Base-by-base conservation (phyloP, 2,797 vertebrate species). In the Ceryle rudis region DNA sequence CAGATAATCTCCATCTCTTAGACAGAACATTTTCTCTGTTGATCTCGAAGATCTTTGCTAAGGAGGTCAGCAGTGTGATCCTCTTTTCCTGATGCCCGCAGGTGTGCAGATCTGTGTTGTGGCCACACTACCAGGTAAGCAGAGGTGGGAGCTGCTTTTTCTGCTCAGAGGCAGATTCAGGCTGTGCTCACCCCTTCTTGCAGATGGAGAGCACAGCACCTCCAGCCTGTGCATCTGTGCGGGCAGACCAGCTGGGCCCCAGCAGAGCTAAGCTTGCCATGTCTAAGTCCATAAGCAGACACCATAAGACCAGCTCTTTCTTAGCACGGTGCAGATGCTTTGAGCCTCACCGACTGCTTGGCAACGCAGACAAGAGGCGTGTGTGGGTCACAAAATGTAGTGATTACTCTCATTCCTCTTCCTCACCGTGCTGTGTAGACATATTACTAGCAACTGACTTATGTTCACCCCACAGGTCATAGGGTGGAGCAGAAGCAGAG, bases 281-380 rank as follows among this genome's bases (percentile, higher is more conserved):
- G 64, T 93, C 95, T 97, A 91, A 97, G 96, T 95, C 96, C 86
- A 73, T 96, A 93, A 84, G 93, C 96, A 97, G 96, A 97, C 96
- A 23, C 81, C 71, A 4, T 97, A 97, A 96, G 92, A 95, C 89
- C 92, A 80, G 81, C 71, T 96, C 90, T 72, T 94, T 22, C 94
- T 96, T 80, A 97, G 95, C 92, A 35, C 12, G 0, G 55, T 57
- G 83, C 89, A 93, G 95, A 73, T 85, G 92, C 95, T 95, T 64
- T 18, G 86, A 60, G 88, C 91, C 70, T 65, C 75, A 20, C 49
- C 2, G 4, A 64, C 67, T 64, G 72, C 90, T 89, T 29, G 54
- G 94, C 80, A 83, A 69, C 3, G 1, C 1, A 11, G 72, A 51
- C 20, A 15, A 80, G 70, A 81, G 55, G 44, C 0, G 0, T 23